A percentile compares a stretch with the other conserved stretches of the same genome.
Conservation (phyloP, 2,797 vertebrate genomes). For the Lutjanus argentimaculatus region DNA sequence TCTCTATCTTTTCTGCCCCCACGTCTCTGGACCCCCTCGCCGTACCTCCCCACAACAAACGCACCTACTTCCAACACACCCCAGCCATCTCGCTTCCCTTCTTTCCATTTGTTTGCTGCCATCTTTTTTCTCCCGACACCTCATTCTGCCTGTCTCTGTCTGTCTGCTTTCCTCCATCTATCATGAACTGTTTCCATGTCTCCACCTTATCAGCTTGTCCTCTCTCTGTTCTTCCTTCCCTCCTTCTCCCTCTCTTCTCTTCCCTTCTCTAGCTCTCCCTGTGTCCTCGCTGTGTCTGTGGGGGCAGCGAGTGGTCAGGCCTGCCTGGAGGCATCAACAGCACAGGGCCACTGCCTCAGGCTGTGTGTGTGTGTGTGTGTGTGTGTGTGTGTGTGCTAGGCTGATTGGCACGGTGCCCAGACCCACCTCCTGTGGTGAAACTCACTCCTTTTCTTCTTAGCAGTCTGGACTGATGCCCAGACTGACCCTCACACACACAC, state of each 20-base stretch:
- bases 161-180: constrained; percentile 50
- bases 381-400: constrained; percentile 31
- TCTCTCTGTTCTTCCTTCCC: constrained; percentile 53
- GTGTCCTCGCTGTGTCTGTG: constrained; percentile 61
- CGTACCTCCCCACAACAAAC: constrained; percentile 50
- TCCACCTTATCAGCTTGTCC: constrained; percentile 71
- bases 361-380: constrained; percentile 42
- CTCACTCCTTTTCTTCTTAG: constrained; percentile 75
- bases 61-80: constrained; percentile 40
- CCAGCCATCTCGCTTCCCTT: constrained; percentile 23
- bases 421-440: constrained; percentile 78
- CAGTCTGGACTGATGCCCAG: constrained; percentile 77
- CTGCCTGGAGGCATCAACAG: constrained; percentile 73
- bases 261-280: constrained; percentile 19
- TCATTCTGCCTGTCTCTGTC: constrained; percentile 34
- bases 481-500: constrained; percentile 64
- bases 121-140: constrained; percentile 30
- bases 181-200: constrained; percentile 61
- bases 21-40: constrained; percentile 26
- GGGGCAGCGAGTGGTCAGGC: constrained; percentile 75
- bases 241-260: constrained; percentile 21
- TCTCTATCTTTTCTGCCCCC: constrained; percentile 36
- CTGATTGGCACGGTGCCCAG: constrained; percentile 74
- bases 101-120: constrained; percentile 53
- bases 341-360: constrained; percentile 67